Percentiles rank a stretch among this genome's conserved stretches.
Evolutionary conservation across 2,113 vertebrate species (phyloP).

Genomic region (Toxotes jaculatrix): DNA sequence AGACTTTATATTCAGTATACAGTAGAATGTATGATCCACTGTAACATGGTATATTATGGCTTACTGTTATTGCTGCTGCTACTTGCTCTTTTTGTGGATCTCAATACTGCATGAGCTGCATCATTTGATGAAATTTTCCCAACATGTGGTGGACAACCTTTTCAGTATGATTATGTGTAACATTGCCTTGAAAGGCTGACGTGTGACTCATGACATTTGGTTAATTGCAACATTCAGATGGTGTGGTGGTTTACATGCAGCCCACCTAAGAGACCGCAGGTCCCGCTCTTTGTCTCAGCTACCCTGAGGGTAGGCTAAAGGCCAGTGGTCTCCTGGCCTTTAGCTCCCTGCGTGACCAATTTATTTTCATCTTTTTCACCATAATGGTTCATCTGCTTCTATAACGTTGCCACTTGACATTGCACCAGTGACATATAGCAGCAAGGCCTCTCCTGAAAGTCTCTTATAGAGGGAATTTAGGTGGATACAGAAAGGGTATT

Average conservation of each 20-base stretch:
- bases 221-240: constrained; percentile 69
- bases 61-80: neutral
- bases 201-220: constrained; percentile 74
- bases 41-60: neutral
- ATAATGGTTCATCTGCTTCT: constrained; percentile 41
- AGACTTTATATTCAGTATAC: constrained; percentile 16
- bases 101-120: neutral
- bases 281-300: constrained; percentile 32
- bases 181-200: constrained; percentile 47
- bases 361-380: constrained; percentile 72
- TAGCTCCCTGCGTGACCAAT: constrained; percentile 75
- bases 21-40: neutral
- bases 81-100: neutral
- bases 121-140: constrained; percentile 34
- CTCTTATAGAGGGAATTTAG: constrained; percentile 19
- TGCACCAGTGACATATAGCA: constrained; percentile 22
- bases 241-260: constrained; percentile 43
- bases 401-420: constrained; percentile 45
- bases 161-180: constrained; percentile 65
- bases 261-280: constrained; percentile 39
- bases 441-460: constrained; percentile 21
- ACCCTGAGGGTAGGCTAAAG: constrained; percentile 64
- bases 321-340: constrained; percentile 58
- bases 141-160: constrained; percentile 64
- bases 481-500: constrained; percentile 1